A percentile compares a stretch with the other conserved stretches of the same genome.
phyloP scores from a whole-genome alignment of 2,113 vertebrate species.

The Sinocyclocheilus anophthalmus region DNA sequence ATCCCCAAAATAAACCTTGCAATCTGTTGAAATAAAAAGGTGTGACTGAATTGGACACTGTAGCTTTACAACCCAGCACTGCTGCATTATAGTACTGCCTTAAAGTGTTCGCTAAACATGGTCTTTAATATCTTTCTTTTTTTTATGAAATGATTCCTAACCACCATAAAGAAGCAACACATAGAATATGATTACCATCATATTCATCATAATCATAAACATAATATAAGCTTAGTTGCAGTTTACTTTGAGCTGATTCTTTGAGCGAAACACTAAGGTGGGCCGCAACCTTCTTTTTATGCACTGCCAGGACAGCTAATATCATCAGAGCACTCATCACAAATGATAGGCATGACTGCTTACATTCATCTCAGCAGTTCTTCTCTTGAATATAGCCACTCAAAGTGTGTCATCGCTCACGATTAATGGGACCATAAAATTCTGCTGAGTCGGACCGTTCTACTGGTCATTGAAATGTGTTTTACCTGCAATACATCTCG shows the following conservation, averaged over 20 bases:
- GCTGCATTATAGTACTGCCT: not conserved
- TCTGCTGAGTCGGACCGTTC: slow-evolving; percentile 54
- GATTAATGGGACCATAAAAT: slow-evolving; percentile 54
- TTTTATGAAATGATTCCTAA: not conserved
- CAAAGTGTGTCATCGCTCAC: slow-evolving; percentile 45
- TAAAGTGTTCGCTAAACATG: not conserved
- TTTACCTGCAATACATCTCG: not conserved
- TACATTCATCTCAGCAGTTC: slow-evolving; percentile 52
- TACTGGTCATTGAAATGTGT: slow-evolving; percentile 39
- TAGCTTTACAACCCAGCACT: not conserved
- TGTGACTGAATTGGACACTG: no score
- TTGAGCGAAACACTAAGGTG: not conserved
- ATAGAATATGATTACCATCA: not conserved
- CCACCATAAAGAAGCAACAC: not conserved
- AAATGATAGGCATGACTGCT: slow-evolving; percentile 43
- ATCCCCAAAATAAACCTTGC: slow-evolving; percentile 28
- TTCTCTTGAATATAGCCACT: slow-evolving; percentile 42
- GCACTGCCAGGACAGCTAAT: not conserved
- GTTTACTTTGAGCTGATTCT: not conserved
- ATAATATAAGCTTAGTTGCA: no score
- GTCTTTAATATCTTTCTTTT: not conserved
- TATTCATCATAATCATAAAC: not conserved
- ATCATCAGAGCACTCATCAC: slow-evolving; percentile 27
- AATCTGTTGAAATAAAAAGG: not conserved
- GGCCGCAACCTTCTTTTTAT: not conserved